Evolutionary conservation across 1,140 invertebrate genomes (phyloP), one percentile per base, ranked within the genome.

Genomic region (Drosophila jambulina): DNA sequence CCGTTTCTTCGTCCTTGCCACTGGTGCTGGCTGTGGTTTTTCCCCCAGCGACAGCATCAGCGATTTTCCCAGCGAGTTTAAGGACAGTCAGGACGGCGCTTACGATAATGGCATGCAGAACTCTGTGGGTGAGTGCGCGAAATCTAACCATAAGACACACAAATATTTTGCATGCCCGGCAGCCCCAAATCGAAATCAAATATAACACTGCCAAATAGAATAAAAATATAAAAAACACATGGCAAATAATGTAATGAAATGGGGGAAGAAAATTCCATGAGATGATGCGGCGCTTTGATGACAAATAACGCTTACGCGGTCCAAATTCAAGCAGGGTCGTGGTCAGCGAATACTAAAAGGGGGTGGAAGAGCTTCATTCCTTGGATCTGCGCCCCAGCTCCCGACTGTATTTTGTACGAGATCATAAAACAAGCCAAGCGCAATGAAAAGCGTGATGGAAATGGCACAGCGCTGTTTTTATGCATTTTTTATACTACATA

Each of bases 11-110:
- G n/a, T 27, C n/a, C 5, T 21, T n/a, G 12, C 43, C n/a, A 19
- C 27, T 38, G 43, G 12, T 29, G 49, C 45, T 17, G 15, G 2
- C 63, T 72, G 17, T 65, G 60, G 19, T 17, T 34, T 62, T 49
- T 12, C 19, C 29, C 36, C 34, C 7, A 92, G 92, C n/a, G 93
- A 94, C 72, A 95, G 94, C 78, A 93, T 94, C 62, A 94, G 93
- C 68, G 94, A 94, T 68, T 95, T 94, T 85, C 94, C 94, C 36
- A 93, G 93, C 46, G 94, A 95, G 80, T 86, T 94, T 62, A 95
- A 95, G 68, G 91, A 92, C 65, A 91, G 87, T 32, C 91, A 92
- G 71, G 91, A 92, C 34, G 82, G 78, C 43, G 76, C 83, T 75
- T 93, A 92, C 63, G 92, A 93, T 76, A 93, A 93, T 91, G 93